Percentiles rank a stretch among this genome's conserved stretches.
Conservation (phyloP, 2,113 vertebrate genomes). For the Odocoileus virginianus region DNA sequence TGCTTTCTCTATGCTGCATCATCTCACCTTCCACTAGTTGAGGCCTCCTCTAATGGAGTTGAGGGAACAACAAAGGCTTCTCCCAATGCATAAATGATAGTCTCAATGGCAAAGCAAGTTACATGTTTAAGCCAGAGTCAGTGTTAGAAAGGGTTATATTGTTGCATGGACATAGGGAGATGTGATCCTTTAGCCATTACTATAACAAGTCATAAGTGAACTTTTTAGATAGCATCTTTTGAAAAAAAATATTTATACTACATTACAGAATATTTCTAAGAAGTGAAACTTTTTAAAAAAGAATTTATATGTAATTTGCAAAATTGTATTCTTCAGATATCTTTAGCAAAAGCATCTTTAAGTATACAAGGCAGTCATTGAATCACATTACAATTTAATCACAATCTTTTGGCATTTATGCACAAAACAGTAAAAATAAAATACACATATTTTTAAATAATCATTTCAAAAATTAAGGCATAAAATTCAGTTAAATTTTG, state of each 20-base stretch:
- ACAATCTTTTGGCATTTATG: not conserved
- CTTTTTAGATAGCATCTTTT: not conserved
- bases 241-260: not conserved
- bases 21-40: not conserved
- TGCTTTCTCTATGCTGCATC: not conserved
- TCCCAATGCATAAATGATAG: not conserved
- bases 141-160: not conserved
- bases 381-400: not conserved
- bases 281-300: not conserved
- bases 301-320: not conserved
- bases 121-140: not conserved
- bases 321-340: not conserved
- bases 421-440: not conserved
- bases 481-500: not conserved
- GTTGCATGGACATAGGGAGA: not conserved
- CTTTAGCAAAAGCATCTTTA: not conserved
- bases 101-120: not conserved
- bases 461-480: not conserved
- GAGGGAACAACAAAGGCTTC: not conserved
- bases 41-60: not conserved
- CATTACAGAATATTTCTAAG: not conserved
- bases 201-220: not conserved
- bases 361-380: not conserved
- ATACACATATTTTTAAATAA: not conserved
- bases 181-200: not conserved